These are phyloP conservation scores for Lordiphosa fenestrarum DNA, from an alignment of 2,888 invertebrate genomes.

Conservation along the genomic window DNA sequence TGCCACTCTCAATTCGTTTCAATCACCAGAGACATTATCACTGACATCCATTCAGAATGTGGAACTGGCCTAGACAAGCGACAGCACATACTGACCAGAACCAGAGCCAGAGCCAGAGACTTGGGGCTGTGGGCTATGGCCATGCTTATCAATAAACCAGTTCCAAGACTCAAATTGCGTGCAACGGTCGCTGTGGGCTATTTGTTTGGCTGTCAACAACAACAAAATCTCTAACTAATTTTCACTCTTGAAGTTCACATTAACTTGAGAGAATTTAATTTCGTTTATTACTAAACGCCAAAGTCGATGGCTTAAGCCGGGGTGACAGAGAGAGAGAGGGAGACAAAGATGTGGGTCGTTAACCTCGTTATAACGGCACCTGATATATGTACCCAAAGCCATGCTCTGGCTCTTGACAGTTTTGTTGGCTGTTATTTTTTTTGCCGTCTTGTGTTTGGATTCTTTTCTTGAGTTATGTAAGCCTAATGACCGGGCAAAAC, in stretches of 20 bases:
- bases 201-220: constrained; percentile 58
- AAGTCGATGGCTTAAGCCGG: constrained; percentile 30
- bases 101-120: neutral
- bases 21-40: constrained; percentile 56
- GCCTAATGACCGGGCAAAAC: constrained; percentile 58
- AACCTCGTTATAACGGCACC: constrained; percentile 77
- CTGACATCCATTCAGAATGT: constrained; percentile 59
- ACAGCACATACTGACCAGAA: constrained; percentile 3
- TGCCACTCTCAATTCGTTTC: constrained; percentile 46
- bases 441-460: constrained; percentile 8
- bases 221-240: constrained; percentile 35
- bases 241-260: constrained; percentile 46
- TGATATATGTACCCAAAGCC: constrained; percentile 40
- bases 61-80: constrained; percentile 24
- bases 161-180: constrained; percentile 31
- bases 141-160: constrained; percentile 44
- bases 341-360: constrained; percentile 68
- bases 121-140: constrained; percentile 24
- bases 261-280: constrained; percentile 49
- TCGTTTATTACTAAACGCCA: constrained; percentile 55
- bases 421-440: constrained; percentile 39
- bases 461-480: constrained; percentile 53
- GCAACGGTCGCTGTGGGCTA: constrained; percentile 32
- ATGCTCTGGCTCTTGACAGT: constrained; percentile 53
- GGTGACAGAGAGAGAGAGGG: constrained; percentile 17